Evolutionary conservation across 1,140 invertebrate species (phyloP), one percentile per base, ranked within the genome.

Genomic region (Diachasmimorpha longicaudata): DNA sequence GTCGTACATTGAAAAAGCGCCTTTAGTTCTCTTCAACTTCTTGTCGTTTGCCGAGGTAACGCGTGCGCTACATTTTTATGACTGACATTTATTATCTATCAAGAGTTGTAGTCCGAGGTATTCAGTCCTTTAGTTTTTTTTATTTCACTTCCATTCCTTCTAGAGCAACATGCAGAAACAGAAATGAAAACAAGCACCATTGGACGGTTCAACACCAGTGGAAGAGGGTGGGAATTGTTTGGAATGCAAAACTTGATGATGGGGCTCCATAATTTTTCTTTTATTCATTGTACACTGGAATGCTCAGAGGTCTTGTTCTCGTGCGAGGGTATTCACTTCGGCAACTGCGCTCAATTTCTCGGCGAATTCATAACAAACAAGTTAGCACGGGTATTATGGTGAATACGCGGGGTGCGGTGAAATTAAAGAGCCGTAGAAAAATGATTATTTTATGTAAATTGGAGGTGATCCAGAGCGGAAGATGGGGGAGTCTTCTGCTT

Each of bases 51-150:
- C 44, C 23, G 44, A 71, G 11, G 52, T 31, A 58, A 23, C 37
- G 14, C 5, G 16, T 16, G 37, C 16, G 6, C 25, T 74, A 25
- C 36, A 67, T 31, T 19, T 52, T 44, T 46, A 72, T 39, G 69
- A 46, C 70, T 79, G 81, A 42, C 39, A 13, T 42, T 42, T 42
- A 42, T 13, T 42, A 13, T 42, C 39, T 42, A 42, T 42, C 82
- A 79, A 52, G 74, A 37, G 36, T 55, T 76, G 75, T 58, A 77
- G 72, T 44, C 75, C 78, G 66, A n/a, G 14, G 46, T 23, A 52
- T 46, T 46, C 44, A 5, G 31, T 31, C 31, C 31, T 6, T 3
- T 6, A 31, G 6, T 31, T 31, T 31, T 31, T 31, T 31, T 31
- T 31, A 31, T 31, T 31, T 31, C 31, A 31, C 31, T 6, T 6